Percentiles rank a stretch among this genome's conserved stretches.
Evolutionary conservation across 2,113 vertebrate species (phyloP).

Genomic region (Callithrix jacchus): DNA sequence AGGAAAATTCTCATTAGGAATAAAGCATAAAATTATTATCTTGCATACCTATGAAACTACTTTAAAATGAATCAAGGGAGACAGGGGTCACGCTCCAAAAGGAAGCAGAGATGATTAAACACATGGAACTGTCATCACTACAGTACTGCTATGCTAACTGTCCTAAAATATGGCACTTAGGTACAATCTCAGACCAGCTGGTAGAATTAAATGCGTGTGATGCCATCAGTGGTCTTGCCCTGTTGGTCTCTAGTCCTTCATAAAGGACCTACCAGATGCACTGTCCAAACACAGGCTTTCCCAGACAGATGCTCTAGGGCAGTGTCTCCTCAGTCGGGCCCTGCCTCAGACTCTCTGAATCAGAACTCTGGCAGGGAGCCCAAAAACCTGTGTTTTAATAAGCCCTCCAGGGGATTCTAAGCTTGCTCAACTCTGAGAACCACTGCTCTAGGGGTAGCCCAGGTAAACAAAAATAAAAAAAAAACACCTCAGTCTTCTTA

Average conservation of each 20-base stretch:
- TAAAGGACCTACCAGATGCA: background rate
- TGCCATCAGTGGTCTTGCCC: no score
- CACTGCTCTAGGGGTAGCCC: background rate
- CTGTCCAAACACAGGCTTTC: background rate
- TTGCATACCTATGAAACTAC: background rate
- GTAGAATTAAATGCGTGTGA: background rate
- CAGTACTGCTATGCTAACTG: accelerated
- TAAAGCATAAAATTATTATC: background rate
- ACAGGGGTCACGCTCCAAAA: background rate
- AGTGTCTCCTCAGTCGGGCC: background rate
- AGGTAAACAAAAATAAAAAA: background rate
- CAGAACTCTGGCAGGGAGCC: background rate
- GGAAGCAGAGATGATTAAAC: background rate
- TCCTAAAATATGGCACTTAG: background rate
- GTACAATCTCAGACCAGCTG: background rate
- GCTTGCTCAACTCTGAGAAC: background rate
- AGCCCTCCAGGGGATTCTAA: background rate
- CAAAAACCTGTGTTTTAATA: background rate
- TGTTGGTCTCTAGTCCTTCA: accelerated
- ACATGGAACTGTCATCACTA: background rate
- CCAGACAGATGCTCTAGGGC: background rate
- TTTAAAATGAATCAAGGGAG: background rate
- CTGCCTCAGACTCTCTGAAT: background rate
- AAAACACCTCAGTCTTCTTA: background rate
- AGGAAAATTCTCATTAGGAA: background rate